Conservation (phyloP, 2,888 invertebrate genomes). For the Archips xylosteana region DNA sequence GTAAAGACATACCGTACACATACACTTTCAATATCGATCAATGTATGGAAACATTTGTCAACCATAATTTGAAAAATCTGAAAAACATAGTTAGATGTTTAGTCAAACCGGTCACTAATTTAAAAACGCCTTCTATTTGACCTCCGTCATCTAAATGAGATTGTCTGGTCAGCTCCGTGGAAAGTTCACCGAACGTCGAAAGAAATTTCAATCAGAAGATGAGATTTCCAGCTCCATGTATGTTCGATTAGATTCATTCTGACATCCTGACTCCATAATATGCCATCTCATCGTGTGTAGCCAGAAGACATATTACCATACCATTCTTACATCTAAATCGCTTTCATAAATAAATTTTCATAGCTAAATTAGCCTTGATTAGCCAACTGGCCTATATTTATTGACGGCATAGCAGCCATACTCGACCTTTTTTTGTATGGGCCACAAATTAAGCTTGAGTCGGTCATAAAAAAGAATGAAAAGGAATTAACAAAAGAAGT, state of each 20-base stretch:
- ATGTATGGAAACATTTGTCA: too few relatives aligned
- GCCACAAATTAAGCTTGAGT: too few relatives aligned
- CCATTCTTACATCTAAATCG: not conserved
- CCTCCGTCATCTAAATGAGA: not conserved
- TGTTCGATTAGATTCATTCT: not conserved
- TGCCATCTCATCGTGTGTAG: not conserved
- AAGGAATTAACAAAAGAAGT: too few relatives aligned
- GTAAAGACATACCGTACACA: too few relatives aligned
- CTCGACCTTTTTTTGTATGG: too few relatives aligned
- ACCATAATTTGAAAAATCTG: too few relatives aligned
- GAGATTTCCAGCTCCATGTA: too few relatives aligned
- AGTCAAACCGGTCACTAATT: too few relatives aligned
- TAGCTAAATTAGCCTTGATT: not conserved
- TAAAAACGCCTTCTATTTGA: not conserved
- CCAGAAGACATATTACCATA: not conserved
- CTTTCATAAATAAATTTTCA: conserved; percentile 4
- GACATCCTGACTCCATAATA: not conserved
- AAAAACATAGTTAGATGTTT: too few relatives aligned
- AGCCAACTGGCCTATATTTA: conserved; percentile 3
- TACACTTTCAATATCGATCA: too few relatives aligned
- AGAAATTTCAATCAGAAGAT: not conserved
- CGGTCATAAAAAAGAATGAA: too few relatives aligned
- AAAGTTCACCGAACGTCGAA: not conserved
- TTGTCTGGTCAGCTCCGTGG: not conserved
- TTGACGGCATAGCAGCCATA: not conserved